phyloP scores from a whole-genome alignment of 37 sponge, comb jelly and placozoan species.

The Mnemiopsis leidyi region DNA sequence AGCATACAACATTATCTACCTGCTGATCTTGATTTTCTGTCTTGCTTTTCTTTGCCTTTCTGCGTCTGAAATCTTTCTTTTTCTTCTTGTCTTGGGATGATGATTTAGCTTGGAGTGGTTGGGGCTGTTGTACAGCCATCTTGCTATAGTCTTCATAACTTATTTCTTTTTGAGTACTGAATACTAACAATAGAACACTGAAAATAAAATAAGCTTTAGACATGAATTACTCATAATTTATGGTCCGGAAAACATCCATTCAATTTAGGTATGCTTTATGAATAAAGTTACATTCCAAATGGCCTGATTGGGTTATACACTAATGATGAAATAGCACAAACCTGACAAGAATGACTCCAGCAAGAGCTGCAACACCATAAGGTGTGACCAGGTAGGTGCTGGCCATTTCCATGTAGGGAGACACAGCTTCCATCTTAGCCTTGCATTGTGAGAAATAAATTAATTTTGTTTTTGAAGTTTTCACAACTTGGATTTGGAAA shows the following conservation, averaged over 20 bases:
- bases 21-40: not conserved
- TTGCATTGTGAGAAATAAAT: constrained; percentile 3
- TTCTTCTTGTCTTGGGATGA: constrained; percentile 14
- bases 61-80: not conserved
- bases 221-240: no score
- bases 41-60: constrained; percentile 30
- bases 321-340: not conserved
- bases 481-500: no score
- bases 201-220: no score
- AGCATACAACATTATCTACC: not conserved
- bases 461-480: no score
- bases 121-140: not conserved
- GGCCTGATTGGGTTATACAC: no score
- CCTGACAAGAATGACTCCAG: constrained; percentile 51
- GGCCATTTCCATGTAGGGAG: constrained; percentile 50
- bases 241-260: not conserved
- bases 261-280: not conserved
- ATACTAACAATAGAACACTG: constrained; percentile 40
- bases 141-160: constrained; percentile 56
- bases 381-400: constrained; percentile 31
- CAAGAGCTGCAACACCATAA: constrained; percentile 56
- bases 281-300: no score
- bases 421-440: constrained; percentile 64
- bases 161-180: constrained; percentile 59
- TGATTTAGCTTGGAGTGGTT: not conserved